These are phyloP conservation scores for Narcine bancroftii DNA, from an alignment of 2,113 vertebrate species.

Conservation along the genomic window DNA sequence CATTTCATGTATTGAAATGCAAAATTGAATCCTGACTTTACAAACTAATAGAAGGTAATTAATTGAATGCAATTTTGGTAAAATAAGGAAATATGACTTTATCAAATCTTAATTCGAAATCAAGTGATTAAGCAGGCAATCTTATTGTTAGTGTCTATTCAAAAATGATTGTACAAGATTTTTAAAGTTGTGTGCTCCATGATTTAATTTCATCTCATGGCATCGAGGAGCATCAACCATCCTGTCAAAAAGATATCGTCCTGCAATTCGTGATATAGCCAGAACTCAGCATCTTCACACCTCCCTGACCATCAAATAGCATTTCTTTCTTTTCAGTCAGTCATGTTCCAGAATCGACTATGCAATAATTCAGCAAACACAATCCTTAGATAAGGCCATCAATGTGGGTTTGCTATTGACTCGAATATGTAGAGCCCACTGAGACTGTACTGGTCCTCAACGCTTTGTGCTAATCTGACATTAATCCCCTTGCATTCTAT, in stretches of 20 bases:
- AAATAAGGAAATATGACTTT: background rate
- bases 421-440: too few species aligned
- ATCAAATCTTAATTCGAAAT: background rate
- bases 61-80: constrained; percentile 1
- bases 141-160: background rate
- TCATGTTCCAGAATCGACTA: background rate
- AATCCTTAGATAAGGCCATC: background rate
- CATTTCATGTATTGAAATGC: background rate
- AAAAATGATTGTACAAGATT: background rate
- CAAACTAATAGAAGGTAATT: constrained; percentile 7
- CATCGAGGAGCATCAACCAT: too few species aligned
- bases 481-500: too few species aligned
- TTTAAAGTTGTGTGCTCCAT: background rate
- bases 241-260: too few species aligned
- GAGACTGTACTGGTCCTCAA: too few species aligned
- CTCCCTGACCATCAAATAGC: background rate
- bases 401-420: background rate
- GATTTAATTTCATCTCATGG: background rate
- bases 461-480: too few species aligned
- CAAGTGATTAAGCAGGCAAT: background rate
- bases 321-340: background rate
- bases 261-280: too few species aligned
- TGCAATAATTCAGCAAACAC: background rate
- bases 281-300: background rate
- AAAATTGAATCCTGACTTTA: constrained; percentile 2